Base-by-base conservation (phyloP, 2,888 invertebrate species). In the Oscheius sp. region DNA sequence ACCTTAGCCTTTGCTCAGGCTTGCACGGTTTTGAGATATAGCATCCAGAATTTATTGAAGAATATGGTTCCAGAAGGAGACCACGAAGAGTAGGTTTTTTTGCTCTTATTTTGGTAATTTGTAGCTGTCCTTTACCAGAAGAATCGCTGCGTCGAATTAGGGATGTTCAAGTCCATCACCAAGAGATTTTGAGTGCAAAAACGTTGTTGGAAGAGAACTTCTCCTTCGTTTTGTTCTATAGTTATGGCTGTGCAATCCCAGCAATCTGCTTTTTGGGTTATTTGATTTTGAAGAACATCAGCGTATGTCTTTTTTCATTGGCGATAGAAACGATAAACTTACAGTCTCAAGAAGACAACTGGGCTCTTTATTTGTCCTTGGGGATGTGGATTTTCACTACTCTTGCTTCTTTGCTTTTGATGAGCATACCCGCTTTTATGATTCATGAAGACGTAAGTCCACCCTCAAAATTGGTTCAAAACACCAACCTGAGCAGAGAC, bases 181-280 rank as follows among this genome's bases (percentile, higher is more conserved):
- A 76, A 46, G 48, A 67, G 20, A 72, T 76, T 27, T 70, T 45
- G 52, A 76, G 71, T 17, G 76, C 70, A 23, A 76, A 76, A 52
- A 20, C 76, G 6, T 67, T 76, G 2, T 58, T 76, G 33, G 76
- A 76, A 34, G 73, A 76, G 23, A 73, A 73, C 55, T 76, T 73
- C 58, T 72, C 73, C 0, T 76, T 76, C 42, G 71, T 63, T 34
- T 46, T 76, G 0, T 76, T 76, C 66, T 76, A 71, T 55, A 66
- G 73, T 0, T 76, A 73, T 39, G 76, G 76, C 17, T 71, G 73
- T 53, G 73, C 73, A 42, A 76, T 76, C 31, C 76, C 76, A 1
- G 12, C 29, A n/a, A 55, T 37, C 17, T 55, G 55, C 37, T 37
- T 55, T 15, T 31, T 55, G 55, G 55, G 55, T n/a, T 55, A 55